Evolutionary conservation across 2,113 vertebrate genomes (phyloP).

Genomic region (Heterochromis multidens): DNA sequence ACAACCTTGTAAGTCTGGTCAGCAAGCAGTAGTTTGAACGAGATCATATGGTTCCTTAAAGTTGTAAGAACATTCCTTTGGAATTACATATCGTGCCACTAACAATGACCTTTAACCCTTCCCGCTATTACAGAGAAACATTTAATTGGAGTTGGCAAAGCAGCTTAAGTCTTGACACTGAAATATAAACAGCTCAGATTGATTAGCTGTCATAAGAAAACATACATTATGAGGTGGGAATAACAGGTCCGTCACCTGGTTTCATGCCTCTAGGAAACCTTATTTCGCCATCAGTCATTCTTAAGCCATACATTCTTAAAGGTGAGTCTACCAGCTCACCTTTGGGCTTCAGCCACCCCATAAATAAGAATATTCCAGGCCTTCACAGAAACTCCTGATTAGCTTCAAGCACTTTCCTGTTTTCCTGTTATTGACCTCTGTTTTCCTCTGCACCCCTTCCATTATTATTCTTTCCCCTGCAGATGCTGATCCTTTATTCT

Average conservation of each 20-base stretch:
- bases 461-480: conserved; percentile 16
- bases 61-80: neutral
- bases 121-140: neutral
- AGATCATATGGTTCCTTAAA: neutral
- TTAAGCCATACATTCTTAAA: conserved; percentile 25
- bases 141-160: neutral
- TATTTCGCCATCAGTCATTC: conserved; percentile 7
- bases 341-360: conserved; percentile 19
- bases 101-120: neutral
- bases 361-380: conserved; percentile 18
- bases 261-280: neutral
- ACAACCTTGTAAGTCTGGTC: neutral
- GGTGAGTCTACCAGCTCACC: conserved; percentile 35
- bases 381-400: conserved; percentile 27
- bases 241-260: neutral
- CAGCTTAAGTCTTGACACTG: neutral
- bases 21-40: neutral
- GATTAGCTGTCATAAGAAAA: conserved; percentile 40
- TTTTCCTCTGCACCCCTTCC: conserved; percentile 30
- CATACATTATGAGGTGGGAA: neutral
- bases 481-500: conserved; percentile 19
- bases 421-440: conserved; percentile 21
- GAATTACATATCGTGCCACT: neutral
- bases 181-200: conserved; percentile 24
- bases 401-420: conserved; percentile 42